These are phyloP conservation scores for Ceratina japonica DNA, from an alignment of 1,140 invertebrate genomes.

Conservation along the genomic window DNA sequence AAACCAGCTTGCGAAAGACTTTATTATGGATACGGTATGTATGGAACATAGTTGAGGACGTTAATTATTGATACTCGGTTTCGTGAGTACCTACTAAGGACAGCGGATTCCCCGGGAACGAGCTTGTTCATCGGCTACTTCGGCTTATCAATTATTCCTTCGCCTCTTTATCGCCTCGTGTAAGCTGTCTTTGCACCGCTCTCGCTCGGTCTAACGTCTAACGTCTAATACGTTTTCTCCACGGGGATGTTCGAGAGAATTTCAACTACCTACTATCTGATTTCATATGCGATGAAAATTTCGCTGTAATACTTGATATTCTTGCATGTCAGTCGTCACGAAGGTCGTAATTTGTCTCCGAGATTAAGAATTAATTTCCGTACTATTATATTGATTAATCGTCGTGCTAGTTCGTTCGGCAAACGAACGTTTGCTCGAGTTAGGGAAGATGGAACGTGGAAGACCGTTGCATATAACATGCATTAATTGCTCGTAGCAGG, in stretches of 20 bases:
- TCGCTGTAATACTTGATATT: too few species aligned
- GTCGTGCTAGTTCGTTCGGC: not conserved
- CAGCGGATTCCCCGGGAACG: not conserved
- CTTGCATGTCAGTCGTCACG: slow-evolving; percentile 3
- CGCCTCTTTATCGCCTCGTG: slow-evolving; percentile 40
- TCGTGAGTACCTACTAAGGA: not conserved
- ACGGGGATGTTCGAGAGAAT: slow-evolving; percentile 22
- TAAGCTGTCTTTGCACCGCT: slow-evolving; percentile 30
- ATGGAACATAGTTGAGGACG: too few species aligned
- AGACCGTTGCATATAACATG: slow-evolving; percentile 21
- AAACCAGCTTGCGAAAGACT: too few species aligned
- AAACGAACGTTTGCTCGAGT: not conserved
- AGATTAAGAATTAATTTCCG: too few species aligned
- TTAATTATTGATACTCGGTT: too few species aligned
- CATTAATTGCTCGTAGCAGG: not conserved
- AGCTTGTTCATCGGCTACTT: not conserved
- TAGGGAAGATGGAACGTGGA: slow-evolving; percentile 19
- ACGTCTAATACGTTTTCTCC: slow-evolving; percentile 1
- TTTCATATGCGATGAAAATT: too few species aligned
- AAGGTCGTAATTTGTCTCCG: too few species aligned
- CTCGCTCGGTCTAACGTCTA: slow-evolving; percentile 2
- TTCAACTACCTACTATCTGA: too few species aligned
- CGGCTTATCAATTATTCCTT: slow-evolving; percentile 59
- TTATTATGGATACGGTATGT: too few species aligned
- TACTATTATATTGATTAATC: not conserved